phyloP scores from a whole-genome alignment of 30 jellyfish, hydroid and myxozoan genomes.

The Aurelia sp. region DNA sequence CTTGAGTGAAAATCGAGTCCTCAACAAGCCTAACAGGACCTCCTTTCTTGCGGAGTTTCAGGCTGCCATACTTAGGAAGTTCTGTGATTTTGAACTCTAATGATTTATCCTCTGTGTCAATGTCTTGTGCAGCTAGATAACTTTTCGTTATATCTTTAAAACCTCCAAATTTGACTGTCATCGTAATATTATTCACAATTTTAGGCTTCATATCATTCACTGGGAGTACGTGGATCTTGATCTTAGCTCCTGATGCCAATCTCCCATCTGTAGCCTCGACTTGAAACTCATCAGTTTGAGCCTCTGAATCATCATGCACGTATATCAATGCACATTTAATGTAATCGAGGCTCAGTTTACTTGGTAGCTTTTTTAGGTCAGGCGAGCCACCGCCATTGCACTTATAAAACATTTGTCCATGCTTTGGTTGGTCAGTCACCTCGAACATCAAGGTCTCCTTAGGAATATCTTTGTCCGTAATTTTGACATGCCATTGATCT shows the following conservation, averaged over 20 bases:
- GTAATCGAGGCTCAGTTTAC: not conserved
- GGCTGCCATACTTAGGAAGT: conserved; percentile 60
- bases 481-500: conserved; percentile 11
- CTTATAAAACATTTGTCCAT: conserved; percentile 66
- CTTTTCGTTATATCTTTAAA: conserved; percentile 31
- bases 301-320: conserved; percentile 70
- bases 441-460: conserved; percentile 26
- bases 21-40: not conserved
- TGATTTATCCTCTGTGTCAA: conserved; percentile 34
- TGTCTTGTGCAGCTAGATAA: conserved; percentile 54
- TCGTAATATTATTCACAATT: conserved; percentile 33
- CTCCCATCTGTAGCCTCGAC: conserved; percentile 63
- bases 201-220: conserved; percentile 54
- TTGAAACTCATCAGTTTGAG: conserved; percentile 33
- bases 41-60: conserved; percentile 5
- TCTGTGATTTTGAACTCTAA: conserved; percentile 21
- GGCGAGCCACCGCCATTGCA: conserved; percentile 58
- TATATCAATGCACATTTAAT: conserved; percentile 38
- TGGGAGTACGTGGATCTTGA: conserved; percentile 27
- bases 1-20: conserved; percentile 58
- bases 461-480: conserved; percentile 57
- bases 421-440: conserved; percentile 36
- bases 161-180: conserved; percentile 56
- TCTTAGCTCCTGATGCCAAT: conserved; percentile 10
- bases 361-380: not conserved